Evolutionary conservation across 2,113 vertebrate species (phyloP), one percentile per base, ranked within the genome.

Genomic region (Ancistrus triradiatus): DNA sequence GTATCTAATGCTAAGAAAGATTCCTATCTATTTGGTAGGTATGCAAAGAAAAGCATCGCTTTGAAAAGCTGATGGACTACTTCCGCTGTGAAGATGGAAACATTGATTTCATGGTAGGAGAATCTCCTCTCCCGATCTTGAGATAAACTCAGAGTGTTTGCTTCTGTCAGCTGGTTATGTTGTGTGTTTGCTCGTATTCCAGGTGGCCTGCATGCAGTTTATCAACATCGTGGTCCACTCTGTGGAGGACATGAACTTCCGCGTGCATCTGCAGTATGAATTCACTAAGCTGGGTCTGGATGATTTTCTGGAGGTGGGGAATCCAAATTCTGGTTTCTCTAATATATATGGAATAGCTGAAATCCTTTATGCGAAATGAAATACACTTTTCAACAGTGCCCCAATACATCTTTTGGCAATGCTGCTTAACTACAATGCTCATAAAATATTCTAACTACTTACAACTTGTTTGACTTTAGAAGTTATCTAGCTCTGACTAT

Each of bases 131-230:
- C 42, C 8, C 5, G n/a, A 42, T 49, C 24, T n/a, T 48, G 18
- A 11, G 19, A n/a, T 19, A 55, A 3, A 14, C 15, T 21, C 25
- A 17, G 24, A 1, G 31, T 17, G 42, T 7, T 74, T 27, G 49
- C 7, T 24, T 7, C 46, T 42, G 22, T 24, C 15, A 55, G 7
- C 14, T 48, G 42, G 1, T 40, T 43, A 4, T 61, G 10, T 33
- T 28, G 5, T 48, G 33, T 48, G 31, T 46, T 4, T 51, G 19
- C 53, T 19, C 59, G 47, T 24, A 43, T 11, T 52, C 1, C 79
- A 98, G 95, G 95, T 98, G 22, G 95, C 95, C 53, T 98, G 95
- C 77, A 98, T 98, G 95, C 95, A 98, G 85, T 98, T 98, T 82
- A 96, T 98, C 87, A 98, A 98, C 81, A 98, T 98, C 1, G 91